Conservation (phyloP, 2,113 vertebrate genomes). For the Percina caprodes region DNA sequence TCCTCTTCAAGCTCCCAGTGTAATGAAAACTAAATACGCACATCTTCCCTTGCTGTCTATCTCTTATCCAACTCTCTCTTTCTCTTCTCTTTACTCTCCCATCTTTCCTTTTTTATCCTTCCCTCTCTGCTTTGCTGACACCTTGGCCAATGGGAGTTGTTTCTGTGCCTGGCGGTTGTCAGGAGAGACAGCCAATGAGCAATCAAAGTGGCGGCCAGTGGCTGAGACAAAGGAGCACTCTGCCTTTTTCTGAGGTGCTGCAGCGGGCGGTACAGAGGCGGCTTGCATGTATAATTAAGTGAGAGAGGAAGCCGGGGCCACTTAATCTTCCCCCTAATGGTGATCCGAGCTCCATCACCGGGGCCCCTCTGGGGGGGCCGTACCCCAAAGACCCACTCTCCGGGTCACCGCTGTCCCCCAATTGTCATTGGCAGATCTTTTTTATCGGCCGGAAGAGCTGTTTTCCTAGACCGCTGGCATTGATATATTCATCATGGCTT, state of each 20-base stretch:
- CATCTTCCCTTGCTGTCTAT: conserved; percentile 82
- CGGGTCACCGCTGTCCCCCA: conserved; percentile 89
- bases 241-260: conserved; percentile 80
- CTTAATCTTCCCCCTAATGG: conserved; percentile 95
- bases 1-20: conserved; percentile 89
- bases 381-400: conserved; percentile 89
- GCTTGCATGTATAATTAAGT: conserved; percentile 96
- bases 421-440: conserved; percentile 90
- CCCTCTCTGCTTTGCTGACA: conserved; percentile 78
- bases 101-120: conserved; percentile 55
- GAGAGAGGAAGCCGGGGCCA: conserved; percentile 88
- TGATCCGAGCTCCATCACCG: conserved; percentile 89
- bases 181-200: conserved; percentile 96
- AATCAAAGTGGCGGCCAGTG: conserved; percentile 89
- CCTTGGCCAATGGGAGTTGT: conserved; percentile 94
- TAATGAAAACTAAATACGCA: conserved; percentile 97
- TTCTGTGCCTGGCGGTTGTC: conserved; percentile 92
- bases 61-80: conserved; percentile 71
- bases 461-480: conserved; percentile 85
- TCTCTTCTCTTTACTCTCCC: conserved; percentile 51
- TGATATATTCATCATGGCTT: conserved; percentile 89
- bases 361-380: conserved; percentile 85
- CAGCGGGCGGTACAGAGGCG: conserved; percentile 79
- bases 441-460: conserved; percentile 86
- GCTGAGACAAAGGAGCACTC: conserved; percentile 88